phyloP scores from a whole-genome alignment of 2,888 invertebrate genomes.

The Lampropteryx suffumata region DNA sequence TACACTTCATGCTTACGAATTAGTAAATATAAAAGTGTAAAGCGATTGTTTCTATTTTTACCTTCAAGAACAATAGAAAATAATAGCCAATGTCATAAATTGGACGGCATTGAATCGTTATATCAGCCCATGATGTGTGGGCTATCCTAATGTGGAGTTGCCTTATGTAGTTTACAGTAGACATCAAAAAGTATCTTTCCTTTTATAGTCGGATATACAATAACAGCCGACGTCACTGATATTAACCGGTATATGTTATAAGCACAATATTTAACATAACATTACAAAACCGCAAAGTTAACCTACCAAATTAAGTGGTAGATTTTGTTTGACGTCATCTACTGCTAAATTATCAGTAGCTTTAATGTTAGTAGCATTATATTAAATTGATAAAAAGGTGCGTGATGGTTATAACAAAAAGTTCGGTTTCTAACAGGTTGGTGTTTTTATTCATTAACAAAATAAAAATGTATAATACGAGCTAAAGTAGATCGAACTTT shows the following conservation, averaged over 20 bases:
- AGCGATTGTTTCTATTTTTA: slow-evolving; percentile 29
- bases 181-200: too few relatives aligned
- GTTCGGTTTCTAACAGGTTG: too few relatives aligned
- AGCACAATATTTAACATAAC: slow-evolving; percentile 18
- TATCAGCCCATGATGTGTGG: slow-evolving; percentile 30
- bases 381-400: not conserved
- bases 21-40: slow-evolving; percentile 2
- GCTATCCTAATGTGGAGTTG: slow-evolving; percentile 23
- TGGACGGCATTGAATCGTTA: slow-evolving; percentile 18
- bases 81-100: slow-evolving; percentile 30
- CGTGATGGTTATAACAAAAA: too few relatives aligned
- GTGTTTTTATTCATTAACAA: not conserved
- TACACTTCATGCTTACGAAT: slow-evolving; percentile 1
- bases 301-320: not conserved
- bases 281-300: slow-evolving; percentile 9
- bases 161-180: slow-evolving; percentile 37
- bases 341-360: slow-evolving; percentile 1
- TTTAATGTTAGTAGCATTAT: not conserved
- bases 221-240: slow-evolving; percentile 40
- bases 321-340: slow-evolving; percentile 12
- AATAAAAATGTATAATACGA: not conserved
- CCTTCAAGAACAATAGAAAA: slow-evolving; percentile 29
- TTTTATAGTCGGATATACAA: slow-evolving; percentile 35
- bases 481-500: too few relatives aligned
- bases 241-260: slow-evolving; percentile 33